These are phyloP conservation scores for Folsomia candida DNA, from an alignment of 2,888 invertebrate genomes.

Conservation along the genomic window DNA sequence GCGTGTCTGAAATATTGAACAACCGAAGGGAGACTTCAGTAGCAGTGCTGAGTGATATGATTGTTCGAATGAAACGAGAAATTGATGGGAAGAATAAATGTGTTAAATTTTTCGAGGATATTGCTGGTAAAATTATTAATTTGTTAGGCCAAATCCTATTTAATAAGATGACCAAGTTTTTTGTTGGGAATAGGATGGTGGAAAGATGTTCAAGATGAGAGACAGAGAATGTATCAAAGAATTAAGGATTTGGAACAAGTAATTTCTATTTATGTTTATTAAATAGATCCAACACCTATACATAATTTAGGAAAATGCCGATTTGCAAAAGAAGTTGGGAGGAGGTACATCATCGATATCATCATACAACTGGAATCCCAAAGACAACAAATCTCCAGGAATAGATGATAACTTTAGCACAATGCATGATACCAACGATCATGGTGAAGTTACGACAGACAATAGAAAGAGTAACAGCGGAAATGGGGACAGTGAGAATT, in stretches of 20 bases:
- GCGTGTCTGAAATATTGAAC: neutral
- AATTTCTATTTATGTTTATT: neutral
- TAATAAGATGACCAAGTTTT: neutral
- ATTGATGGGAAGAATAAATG: neutral
- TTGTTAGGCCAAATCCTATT: neutral
- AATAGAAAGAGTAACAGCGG: neutral
- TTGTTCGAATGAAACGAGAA: conserved; percentile 7
- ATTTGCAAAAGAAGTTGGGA: neutral
- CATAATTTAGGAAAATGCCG: neutral
- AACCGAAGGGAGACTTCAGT: neutral
- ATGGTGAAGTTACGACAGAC: neutral
- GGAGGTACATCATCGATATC: neutral
- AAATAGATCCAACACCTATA: neutral
- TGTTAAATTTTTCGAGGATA: neutral
- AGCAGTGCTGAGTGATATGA: neutral
- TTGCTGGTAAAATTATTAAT: neutral
- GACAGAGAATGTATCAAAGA: neutral
- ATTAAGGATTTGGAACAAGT: neutral
- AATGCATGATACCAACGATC: no score
- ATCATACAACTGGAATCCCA: neutral
- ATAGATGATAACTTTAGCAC: neutral
- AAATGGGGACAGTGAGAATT: no score
- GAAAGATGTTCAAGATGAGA: conserved; percentile 2
- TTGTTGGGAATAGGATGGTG: conserved; percentile 1
- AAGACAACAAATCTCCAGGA: neutral